Percentiles rank a stretch among this genome's conserved stretches.
These are phyloP conservation scores for Nycticebus coucang DNA, from an alignment of 2,113 vertebrate genomes.

Conservation along the genomic window DNA sequence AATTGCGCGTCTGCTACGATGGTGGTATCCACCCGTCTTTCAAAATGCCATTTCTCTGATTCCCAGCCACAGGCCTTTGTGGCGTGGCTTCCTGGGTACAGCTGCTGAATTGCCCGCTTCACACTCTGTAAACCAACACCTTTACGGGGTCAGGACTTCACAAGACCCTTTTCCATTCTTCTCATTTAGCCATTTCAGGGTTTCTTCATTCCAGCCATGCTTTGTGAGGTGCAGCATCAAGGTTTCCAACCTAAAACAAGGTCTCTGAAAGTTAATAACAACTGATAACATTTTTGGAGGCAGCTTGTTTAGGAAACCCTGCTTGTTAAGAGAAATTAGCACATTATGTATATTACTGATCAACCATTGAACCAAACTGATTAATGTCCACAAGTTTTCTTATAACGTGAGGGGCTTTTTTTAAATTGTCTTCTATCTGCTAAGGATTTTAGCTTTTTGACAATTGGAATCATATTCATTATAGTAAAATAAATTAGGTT, in stretches of 20 bases:
- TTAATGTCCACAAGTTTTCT: background rate
- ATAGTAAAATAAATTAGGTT: constrained; percentile 22
- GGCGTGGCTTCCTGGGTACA: constrained; percentile 53
- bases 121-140: constrained; percentile 76
- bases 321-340: constrained; percentile 26
- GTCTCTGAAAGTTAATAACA: constrained; percentile 28
- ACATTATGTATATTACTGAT: background rate
- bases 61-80: background rate
- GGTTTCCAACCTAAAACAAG: constrained; percentile 43
- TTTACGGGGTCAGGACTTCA: constrained; percentile 65
- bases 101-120: constrained; percentile 69
- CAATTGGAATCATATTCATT: background rate
- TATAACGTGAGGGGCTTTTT: background rate
- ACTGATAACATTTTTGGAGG: constrained; percentile 50
- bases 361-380: constrained; percentile 22
- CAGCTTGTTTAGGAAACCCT: constrained; percentile 25
- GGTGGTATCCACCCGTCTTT: background rate
- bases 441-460: constrained; percentile 40
- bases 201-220: constrained; percentile 38
- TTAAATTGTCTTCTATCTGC: background rate
- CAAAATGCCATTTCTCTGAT: background rate
- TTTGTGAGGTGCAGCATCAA: constrained; percentile 13
- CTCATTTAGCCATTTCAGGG: constrained; percentile 24
- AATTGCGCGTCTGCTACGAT: background rate
- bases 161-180: background rate